These are phyloP conservation scores for Bilobella aurantiaca DNA, from an alignment of 1,140 invertebrate species.

Conservation along the genomic window DNA sequence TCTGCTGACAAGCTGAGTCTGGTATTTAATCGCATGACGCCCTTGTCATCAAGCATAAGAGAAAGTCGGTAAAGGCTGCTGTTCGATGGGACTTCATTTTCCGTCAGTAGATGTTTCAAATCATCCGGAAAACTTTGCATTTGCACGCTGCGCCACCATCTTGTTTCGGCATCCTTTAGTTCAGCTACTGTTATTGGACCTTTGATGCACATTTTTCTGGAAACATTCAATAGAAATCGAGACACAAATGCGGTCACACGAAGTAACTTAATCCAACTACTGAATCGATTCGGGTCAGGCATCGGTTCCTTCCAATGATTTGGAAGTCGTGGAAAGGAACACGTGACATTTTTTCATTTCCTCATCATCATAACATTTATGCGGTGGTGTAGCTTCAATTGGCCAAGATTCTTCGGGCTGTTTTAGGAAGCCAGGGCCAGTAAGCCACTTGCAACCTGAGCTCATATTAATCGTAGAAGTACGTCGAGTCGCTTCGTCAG, in stretches of 20 bases:
- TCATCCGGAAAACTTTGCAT: background rate
- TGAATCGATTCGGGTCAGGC: background rate
- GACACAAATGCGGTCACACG: background rate
- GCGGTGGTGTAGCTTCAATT: background rate
- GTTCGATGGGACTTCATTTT: background rate
- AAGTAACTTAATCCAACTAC: no score
- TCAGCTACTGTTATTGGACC: background rate
- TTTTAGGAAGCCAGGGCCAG: conserved; percentile 15
- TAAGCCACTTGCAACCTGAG: conserved; percentile 17
- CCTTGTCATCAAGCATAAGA: background rate
- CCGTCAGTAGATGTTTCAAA: background rate
- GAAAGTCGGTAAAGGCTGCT: background rate
- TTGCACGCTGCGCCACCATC: background rate
- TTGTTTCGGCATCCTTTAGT: background rate
- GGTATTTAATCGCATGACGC: background rate
- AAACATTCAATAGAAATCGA: background rate
- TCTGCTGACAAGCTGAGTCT: background rate
- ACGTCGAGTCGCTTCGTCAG: conserved; percentile 26
- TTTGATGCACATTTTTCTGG: background rate
- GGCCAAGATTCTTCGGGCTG: background rate
- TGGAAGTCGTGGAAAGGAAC: background rate
- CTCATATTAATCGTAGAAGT: background rate
- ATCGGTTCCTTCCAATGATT: background rate
- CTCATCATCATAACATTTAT: background rate
- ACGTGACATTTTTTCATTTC: background rate